Evolutionary conservation across 30 jellyfish, hydroid and myxozoan genomes (phyloP), one percentile per base, ranked within the genome.

Genomic region (Catostylus mosaicus): DNA sequence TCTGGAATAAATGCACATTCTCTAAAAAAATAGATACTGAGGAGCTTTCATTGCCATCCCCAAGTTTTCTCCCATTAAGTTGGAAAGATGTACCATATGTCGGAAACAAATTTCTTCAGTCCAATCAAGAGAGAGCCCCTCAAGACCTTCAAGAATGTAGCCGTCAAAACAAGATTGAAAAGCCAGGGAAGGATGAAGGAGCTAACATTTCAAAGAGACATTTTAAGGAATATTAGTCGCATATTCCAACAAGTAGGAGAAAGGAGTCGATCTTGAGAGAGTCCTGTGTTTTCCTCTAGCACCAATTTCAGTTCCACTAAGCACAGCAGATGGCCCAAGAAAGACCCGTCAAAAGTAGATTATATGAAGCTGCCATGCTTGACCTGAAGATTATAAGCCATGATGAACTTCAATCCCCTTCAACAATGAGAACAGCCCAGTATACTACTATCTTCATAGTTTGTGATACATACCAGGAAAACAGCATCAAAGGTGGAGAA

Each of bases 401-500:
- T 27, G 38, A 26, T 1, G 60, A 45, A 14, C 59, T 35, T 3
- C 48, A 18, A 45, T 5, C 33, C 23, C 9, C 33, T 6, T 30
- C 77, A 4, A 50, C 46, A n/a, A 51, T 74, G 14, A 40, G 11
- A 40, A 5, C 59, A 12, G 37, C 51, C 27, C 80, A 35, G 30
- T 29, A 31, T 62, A 56, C 67, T 11, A 6, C 62, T 20, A 40
- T 40, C 35, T 37, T 59, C 32, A 78, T 78, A 8, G 81, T 62
- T 64, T 78, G 80, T 78, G 81, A 78, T 36, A 78, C 81, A 64
- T 73, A 40, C 14, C 52, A 54, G 75, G 67, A 77, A 62, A 75
- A 51, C 77, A 75, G 76, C 65, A 75, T 78, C 71, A 78, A 78
- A 45, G 73, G 89, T 1, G 82, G 72, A 32, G 82, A 78, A 63